Evolutionary conservation across 2,888 invertebrate species (phyloP).

Genomic region (Sarcophaga rosellei): DNA sequence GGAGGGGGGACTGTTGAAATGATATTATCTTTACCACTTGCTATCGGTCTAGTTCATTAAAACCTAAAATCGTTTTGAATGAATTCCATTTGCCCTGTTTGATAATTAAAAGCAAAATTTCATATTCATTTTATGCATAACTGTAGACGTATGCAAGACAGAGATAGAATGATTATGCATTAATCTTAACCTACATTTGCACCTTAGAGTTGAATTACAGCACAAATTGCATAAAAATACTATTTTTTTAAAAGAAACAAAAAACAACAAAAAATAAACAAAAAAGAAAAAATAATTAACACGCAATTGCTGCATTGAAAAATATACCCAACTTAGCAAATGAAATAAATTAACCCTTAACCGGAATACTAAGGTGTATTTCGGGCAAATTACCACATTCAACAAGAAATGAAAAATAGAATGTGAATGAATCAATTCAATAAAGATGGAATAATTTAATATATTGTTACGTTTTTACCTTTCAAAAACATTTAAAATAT

Average conservation of each 20-base stretch:
- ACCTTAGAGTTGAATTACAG: constrained; percentile 62
- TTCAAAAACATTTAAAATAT: no score
- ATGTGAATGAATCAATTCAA: no score
- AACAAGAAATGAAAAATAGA: no score
- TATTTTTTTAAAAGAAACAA: not conserved
- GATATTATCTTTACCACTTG: no score
- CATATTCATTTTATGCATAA: constrained; percentile 52
- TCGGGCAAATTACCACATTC: not conserved
- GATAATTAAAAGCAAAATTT: constrained; percentile 38
- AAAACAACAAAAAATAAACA: constrained; percentile 1
- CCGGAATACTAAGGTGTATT: not conserved
- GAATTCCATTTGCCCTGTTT: constrained; percentile 49
- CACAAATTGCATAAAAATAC: constrained; percentile 44
- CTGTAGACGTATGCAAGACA: constrained; percentile 23
- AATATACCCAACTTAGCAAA: constrained; percentile 2
- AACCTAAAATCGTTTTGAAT: constrained; percentile 17
- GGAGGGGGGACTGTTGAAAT: not conserved
- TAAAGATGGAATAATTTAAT: no score
- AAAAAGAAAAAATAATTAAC: constrained; percentile 53
- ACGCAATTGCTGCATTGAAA: constrained; percentile 62
- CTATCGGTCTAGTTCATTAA: constrained; percentile 2
- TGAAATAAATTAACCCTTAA: constrained; percentile 55
- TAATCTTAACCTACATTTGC: constrained; percentile 68
- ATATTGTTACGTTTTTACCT: no score
- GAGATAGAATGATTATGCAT: constrained; percentile 22